Evolutionary conservation across 2,113 vertebrate genomes (phyloP).

Genomic region (Anser cygnoides): DNA sequence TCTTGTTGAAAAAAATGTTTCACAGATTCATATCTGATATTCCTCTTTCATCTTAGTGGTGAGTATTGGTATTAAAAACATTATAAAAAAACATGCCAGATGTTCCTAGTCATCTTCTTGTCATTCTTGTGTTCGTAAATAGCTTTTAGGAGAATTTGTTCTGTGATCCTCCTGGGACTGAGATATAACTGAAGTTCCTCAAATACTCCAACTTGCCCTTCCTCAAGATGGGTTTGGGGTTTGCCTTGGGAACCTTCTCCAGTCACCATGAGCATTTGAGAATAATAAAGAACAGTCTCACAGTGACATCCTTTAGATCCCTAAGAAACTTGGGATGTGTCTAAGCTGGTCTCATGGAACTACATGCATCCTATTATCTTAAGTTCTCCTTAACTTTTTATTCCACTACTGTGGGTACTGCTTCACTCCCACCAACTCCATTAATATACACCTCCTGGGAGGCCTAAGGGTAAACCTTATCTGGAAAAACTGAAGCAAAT

Average conservation of each 20-base stretch:
- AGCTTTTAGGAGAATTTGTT: background rate
- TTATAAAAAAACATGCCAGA: background rate
- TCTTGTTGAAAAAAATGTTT: background rate
- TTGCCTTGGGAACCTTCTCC: background rate
- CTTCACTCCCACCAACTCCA: background rate
- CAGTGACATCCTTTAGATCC: background rate
- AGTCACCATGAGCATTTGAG: background rate
- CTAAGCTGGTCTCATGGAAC: background rate
- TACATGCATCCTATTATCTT: fast-evolving
- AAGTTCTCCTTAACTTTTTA: background rate
- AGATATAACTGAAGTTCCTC: background rate
- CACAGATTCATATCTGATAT: background rate
- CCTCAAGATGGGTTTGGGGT: background rate
- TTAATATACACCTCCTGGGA: background rate
- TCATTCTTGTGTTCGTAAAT: background rate
- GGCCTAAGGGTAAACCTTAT: background rate
- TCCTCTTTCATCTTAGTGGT: background rate
- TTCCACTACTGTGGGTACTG: background rate
- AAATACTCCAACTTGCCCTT: background rate
- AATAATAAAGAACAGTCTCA: background rate
- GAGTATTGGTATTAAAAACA: background rate
- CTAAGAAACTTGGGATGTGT: background rate
- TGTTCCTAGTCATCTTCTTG: background rate
- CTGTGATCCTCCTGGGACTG: background rate
- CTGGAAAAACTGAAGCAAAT: background rate